These are phyloP conservation scores for Cryptoleucopteryx plumbea DNA, from an alignment of 2,113 vertebrate species.

Conservation along the genomic window DNA sequence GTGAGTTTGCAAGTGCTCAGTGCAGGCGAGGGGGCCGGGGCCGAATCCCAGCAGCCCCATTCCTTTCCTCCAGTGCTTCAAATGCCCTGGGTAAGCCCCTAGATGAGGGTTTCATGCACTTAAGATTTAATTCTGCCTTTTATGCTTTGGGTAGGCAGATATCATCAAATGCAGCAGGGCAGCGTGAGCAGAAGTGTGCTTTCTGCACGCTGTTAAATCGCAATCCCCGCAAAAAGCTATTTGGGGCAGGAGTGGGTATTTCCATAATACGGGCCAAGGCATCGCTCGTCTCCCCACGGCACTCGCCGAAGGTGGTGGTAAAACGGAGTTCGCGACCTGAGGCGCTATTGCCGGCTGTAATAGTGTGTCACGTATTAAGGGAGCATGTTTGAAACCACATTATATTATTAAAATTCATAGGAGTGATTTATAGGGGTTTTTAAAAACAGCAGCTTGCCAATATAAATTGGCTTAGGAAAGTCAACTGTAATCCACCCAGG, in stretches of 20 bases:
- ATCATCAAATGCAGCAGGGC: not conserved
- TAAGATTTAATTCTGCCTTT: not conserved
- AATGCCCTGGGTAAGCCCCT: fast-evolving
- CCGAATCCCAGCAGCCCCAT: not conserved
- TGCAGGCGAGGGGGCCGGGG: fast-evolving
- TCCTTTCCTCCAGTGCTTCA: not conserved
- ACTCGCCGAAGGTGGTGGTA: not conserved
- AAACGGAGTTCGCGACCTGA: not conserved
- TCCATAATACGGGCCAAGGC: not conserved
- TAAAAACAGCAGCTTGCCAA: conserved; percentile 63
- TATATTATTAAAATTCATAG: conserved; percentile 61
- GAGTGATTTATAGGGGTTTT: conserved; percentile 58
- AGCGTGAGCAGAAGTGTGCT: not conserved
- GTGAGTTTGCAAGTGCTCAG: not conserved
- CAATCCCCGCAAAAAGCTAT: fast-evolving
- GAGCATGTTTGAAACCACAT: conserved; percentile 30
- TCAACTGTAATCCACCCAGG: conserved; percentile 59
- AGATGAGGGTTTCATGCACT: not conserved
- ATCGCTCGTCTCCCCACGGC: fast-evolving
- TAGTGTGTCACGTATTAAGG: conserved; percentile 20
- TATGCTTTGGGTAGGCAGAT: no score
- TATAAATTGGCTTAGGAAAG: conserved; percentile 68
- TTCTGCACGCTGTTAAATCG: fast-evolving
- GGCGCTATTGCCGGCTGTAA: not conserved
- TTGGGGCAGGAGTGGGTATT: not conserved